Conservation (phyloP, 64 coral and sea anemone species). For the Stichodactyla helianthus region DNA sequence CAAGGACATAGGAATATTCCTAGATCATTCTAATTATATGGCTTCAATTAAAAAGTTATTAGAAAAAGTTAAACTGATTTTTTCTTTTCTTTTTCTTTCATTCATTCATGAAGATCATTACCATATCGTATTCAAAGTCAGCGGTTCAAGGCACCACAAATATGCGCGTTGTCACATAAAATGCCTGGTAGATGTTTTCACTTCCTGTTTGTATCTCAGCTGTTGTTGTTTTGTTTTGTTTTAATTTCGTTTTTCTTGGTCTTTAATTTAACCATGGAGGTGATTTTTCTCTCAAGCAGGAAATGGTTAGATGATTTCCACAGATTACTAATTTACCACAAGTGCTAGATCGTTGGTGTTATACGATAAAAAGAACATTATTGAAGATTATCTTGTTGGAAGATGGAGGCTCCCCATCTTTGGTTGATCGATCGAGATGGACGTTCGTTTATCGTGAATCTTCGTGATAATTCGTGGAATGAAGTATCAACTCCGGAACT, state of each 20-base stretch:
- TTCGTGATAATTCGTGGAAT: constrained; percentile 76
- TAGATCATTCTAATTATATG: too few relatives aligned
- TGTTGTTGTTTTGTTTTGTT: background rate
- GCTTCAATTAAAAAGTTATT: too few relatives aligned
- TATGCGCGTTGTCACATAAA: background rate
- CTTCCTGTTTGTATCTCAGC: constrained; percentile 2
- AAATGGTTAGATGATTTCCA: background rate
- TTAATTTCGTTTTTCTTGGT: background rate
- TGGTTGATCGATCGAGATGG: constrained; percentile 89
- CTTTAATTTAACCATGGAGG: background rate
- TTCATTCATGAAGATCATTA: background rate
- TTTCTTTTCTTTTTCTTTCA: background rate
- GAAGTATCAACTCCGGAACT: constrained; percentile 66
- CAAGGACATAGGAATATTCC: too few relatives aligned
- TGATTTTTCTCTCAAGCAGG: background rate
- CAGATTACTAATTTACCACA: background rate
- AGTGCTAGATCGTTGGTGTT: background rate
- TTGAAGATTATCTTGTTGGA: background rate
- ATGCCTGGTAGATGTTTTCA: constrained; percentile 29
- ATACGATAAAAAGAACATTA: background rate
- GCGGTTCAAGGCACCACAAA: background rate
- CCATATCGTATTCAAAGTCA: background rate
- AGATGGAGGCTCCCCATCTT: constrained; percentile 35
- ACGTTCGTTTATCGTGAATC: constrained; percentile 65
- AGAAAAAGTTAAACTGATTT: background rate